Base-by-base conservation (phyloP, 1,140 invertebrate species). In the Musca vetustissima region DNA sequence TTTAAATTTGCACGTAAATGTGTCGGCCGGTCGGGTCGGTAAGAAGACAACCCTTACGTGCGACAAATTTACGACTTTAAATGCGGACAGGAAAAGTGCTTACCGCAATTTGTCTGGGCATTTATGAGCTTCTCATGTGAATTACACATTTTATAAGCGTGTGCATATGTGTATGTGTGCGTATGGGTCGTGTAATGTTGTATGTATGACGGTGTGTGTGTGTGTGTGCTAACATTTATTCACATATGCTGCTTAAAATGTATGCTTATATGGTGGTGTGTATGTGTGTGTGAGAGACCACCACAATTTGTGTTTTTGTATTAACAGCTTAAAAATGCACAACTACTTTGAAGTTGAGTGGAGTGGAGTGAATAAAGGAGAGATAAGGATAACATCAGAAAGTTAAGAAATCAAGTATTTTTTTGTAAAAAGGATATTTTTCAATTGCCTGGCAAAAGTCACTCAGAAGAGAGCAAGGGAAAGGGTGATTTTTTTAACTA, bases 11-110 rank as follows among this genome's bases (percentile, higher is more conserved):
- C 21, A 19, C n/a, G 49, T 52, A 52, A 19, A 22, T 52, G n/a
- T 52, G 1, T 19, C 6, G 17, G 13, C 6, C 4, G 49, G 13
- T 6, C 17, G 21, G 9, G 49, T 8, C 6, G 49, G 28, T 19
- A 21, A 19, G 22, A 43, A 61, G 21, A 66, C 61, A 66, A 66
- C 64, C 61, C 47, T 66, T 66, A 49, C 47, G 43, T 66, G 64
- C 47, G 64, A 66, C 64, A 66, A 66, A 66, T 66, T 66, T 66
- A 66, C 64, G 64, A 52, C 47, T 66, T 66, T 66, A 66, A 66
- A 50, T 66, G 57, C 17, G 57, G 57, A 61, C 57, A 61, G 57
- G 57, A 61, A 55, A 61, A 61, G 57, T 61, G 32, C 57, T 61
- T 36, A 61, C 57, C 57, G 57, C 57, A 61, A 61, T 61, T 61